phyloP scores from a whole-genome alignment of 2,113 vertebrate genomes.

The Menura novaehollandiae region DNA sequence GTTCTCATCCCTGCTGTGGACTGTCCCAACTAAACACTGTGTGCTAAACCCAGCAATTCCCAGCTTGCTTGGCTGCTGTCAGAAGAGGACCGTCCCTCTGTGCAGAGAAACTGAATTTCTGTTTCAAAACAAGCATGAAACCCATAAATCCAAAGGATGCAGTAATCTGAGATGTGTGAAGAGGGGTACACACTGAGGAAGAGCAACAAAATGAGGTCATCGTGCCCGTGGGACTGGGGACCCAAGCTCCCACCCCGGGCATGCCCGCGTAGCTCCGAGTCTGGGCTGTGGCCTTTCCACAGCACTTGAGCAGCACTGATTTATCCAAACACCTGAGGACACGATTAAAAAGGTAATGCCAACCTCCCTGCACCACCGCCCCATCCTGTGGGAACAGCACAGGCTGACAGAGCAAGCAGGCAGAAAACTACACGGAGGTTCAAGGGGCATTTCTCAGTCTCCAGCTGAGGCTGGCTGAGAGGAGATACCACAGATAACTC shows the following conservation, averaged over 20 bases:
- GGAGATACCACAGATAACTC: conserved; percentile 31
- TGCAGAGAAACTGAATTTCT: background rate
- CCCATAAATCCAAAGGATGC: background rate
- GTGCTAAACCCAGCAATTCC: background rate
- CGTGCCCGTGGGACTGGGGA: fast-evolving
- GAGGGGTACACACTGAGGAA: background rate
- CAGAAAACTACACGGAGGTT: background rate
- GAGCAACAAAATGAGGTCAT: background rate
- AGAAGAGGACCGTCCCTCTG: background rate
- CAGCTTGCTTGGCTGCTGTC: background rate
- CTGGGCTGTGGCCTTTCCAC: background rate
- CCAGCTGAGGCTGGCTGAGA: background rate
- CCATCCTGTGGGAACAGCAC: background rate
- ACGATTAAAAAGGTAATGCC: background rate
- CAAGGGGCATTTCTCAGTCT: background rate
- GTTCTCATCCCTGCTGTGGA: background rate
- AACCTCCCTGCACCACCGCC: background rate
- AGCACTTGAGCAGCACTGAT: background rate
- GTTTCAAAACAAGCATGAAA: background rate
- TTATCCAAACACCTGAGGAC: background rate
- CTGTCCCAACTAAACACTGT: background rate
- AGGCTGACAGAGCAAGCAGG: background rate
- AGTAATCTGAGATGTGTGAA: background rate
- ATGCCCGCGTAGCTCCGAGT: background rate
- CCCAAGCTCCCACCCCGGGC: background rate